A percentile compares a stretch with the other conserved stretches of the same genome.
Evolutionary conservation across 2,888 invertebrate genomes (phyloP).

Genomic region (Clostera curtula): DNA sequence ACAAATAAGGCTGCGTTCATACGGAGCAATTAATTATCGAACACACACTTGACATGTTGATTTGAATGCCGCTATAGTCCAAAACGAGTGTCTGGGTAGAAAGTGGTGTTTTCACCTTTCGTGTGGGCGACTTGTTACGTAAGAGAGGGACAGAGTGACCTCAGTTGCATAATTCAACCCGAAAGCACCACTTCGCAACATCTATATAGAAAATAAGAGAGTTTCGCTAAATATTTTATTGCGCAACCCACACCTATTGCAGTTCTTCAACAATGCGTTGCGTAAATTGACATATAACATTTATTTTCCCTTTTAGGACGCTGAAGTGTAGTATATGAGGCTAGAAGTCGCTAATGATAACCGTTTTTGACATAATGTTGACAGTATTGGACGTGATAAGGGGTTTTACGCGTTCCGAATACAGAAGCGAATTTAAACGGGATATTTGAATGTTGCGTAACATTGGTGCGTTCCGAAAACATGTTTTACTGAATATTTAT

Average conservation of each 20-base stretch:
- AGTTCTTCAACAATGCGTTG: conserved; percentile 44
- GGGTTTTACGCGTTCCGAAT: conserved; percentile 21
- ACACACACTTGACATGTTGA: conserved; percentile 28
- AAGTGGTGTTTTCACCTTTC: conserved; percentile 53
- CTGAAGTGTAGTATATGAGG: conserved; percentile 1
- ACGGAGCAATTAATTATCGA: conserved; percentile 6
- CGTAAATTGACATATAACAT: conserved; percentile 57
- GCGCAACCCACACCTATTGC: conserved; percentile 47
- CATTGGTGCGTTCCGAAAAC: conserved; percentile 27
- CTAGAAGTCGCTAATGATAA: neutral
- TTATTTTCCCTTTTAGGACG: conserved; percentile 33
- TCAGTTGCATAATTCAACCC: conserved; percentile 56
- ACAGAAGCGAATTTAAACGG: no score
- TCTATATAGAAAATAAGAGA: conserved; percentile 58
- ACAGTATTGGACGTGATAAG: no score
- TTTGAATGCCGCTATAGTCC: conserved; percentile 32
- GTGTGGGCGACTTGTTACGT: conserved; percentile 46
- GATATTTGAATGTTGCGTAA: conserved; percentile 23
- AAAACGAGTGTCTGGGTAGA: conserved; percentile 51
- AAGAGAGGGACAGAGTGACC: conserved; percentile 55
- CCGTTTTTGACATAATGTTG: conserved; percentile 12
- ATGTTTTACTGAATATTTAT: conserved; percentile 45
- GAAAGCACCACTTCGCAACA: conserved; percentile 55
- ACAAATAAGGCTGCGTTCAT: no score
- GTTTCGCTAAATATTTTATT: conserved; percentile 61